Conservation (phyloP, 2,797 vertebrate species). For the Champsocephalus gunnari region DNA sequence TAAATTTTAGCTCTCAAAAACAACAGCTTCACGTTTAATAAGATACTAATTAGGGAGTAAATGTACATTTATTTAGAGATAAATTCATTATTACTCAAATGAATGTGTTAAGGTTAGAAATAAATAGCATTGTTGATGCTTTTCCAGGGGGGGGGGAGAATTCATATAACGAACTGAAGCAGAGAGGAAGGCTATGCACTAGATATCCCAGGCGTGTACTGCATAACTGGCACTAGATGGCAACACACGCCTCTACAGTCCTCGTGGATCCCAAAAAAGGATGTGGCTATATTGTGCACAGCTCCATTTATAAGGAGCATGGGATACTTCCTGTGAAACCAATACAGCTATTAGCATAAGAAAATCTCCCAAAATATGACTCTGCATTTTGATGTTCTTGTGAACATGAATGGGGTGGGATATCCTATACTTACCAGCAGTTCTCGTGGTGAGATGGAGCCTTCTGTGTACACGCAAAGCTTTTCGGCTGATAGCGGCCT, state of each 20-base stretch:
- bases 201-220: conserved; percentile 37
- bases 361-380: conserved; percentile 55
- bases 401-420: conserved; percentile 42
- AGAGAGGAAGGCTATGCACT: not conserved
- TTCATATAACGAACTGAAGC: not conserved
- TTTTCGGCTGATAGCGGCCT: conserved; percentile 92
- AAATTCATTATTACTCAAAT: not conserved
- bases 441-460: conserved; percentile 92
- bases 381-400: conserved; percentile 28
- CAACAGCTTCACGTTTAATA: not conserved
- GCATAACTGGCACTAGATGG: conserved; percentile 88
- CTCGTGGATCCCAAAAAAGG: conserved; percentile 69
- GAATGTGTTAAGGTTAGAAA: not conserved
- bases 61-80: conserved; percentile 2
- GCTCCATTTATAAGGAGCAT: conserved; percentile 64
- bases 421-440: conserved; percentile 91
- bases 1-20: too few species aligned
- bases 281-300: conserved; percentile 65
- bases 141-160: not conserved
- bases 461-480: conserved; percentile 96
- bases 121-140: not conserved
- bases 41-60: not conserved
- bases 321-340: conserved; percentile 70
- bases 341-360: conserved; percentile 57
- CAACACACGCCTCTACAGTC: conserved; percentile 63